These are phyloP conservation scores for Tringa solitaria DNA, from an alignment of 2,113 vertebrate species.

Conservation along the genomic window DNA sequence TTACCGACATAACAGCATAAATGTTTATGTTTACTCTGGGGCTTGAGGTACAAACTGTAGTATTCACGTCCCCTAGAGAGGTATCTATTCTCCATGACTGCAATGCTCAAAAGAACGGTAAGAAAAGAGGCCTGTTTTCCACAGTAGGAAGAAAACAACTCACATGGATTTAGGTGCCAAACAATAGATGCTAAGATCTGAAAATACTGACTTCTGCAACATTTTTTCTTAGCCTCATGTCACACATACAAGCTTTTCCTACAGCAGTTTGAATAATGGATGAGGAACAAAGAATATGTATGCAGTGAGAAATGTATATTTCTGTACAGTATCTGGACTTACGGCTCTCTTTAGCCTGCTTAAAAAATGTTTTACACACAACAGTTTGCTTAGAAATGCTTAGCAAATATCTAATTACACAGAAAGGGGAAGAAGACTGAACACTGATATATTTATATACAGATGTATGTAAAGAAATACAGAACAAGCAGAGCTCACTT, in stretches of 20 bases:
- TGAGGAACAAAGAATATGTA: background rate
- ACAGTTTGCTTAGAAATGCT: background rate
- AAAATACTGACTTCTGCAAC: background rate
- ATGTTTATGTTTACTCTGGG: conserved; percentile 57
- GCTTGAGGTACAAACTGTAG: conserved; percentile 18
- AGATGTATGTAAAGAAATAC: background rate
- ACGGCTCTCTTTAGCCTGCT: background rate
- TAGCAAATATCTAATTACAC: background rate
- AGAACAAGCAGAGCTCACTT: background rate
- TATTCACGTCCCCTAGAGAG: background rate
- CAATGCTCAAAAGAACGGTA: background rate
- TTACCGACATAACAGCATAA: conserved; percentile 33
- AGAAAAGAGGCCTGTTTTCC: background rate
- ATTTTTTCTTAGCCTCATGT: conserved; percentile 11
- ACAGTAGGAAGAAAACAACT: background rate
- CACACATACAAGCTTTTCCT: background rate
- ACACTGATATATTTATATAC: background rate
- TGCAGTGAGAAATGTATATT: background rate
- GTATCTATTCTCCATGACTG: conserved; percentile 16
- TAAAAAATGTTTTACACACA: background rate
- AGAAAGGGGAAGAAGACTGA: background rate
- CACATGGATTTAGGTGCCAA: background rate
- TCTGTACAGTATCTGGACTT: background rate
- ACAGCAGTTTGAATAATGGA: conserved; percentile 9
- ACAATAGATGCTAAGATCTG: background rate